Base-by-base conservation (phyloP, 2,888 invertebrate genomes). In the Bembecia ichneumoniformis region DNA sequence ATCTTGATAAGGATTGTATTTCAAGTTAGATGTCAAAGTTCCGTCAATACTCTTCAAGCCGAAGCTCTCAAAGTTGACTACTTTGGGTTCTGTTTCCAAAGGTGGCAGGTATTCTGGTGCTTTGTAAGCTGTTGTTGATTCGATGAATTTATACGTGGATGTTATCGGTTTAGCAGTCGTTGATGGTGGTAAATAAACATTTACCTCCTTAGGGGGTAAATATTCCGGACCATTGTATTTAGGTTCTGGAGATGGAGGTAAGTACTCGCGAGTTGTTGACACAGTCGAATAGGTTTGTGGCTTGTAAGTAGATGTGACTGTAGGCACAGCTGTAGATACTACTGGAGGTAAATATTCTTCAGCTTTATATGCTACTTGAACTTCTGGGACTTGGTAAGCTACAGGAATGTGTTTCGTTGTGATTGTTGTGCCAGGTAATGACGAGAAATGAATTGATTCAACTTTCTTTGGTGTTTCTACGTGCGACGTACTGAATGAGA, bases 341-440 rank as follows among this genome's bases (percentile, higher is more conserved):
- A 75, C 74, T 36, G 86, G 82, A 16, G 77, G 83, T 40, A 86
- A 63, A 55, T 86, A 87, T 59, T 84, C 82, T 61, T 83, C 82
- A 14, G 74, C 69, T 56, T 78, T 79, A 55, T 83, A 82, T 10
- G 61, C 76, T 10, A 72, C 68, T 61, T 84, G 83, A 50, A 86
- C 77, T 62, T 87, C 82, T 35, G 86, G 82, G 1, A 73, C 62
- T 55, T 82, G 72, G 49, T 79, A 80, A 47, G 62, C 60, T 13
- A 67, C 67, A 61, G 52, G 55, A 46, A 76, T 73, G 52, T 75
- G 81, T 52, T 69, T 71, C 4, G 69, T 70, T 11, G 65, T 66
- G 1, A 63, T 58, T 48, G 66, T 74, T 3, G 68, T 64, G 46
- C 69, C 72, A 17, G 81, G 77, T 55, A 66, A 68, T 0, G 71